Percentiles rank a stretch among this genome's conserved stretches.
phyloP scores from a whole-genome alignment of 2,888 invertebrate genomes.

The Nomada fucata region DNA sequence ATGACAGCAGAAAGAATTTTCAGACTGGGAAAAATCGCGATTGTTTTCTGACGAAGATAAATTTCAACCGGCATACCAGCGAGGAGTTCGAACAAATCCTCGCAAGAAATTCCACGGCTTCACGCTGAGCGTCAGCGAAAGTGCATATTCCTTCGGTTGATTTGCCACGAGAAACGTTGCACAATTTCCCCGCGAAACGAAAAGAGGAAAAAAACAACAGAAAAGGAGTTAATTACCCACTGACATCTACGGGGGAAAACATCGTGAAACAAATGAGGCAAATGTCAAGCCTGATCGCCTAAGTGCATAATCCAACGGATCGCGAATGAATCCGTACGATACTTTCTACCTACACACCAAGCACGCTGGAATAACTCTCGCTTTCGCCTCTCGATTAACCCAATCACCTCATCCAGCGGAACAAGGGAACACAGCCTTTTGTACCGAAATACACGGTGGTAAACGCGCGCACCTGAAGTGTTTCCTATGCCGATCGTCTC shows the following conservation, averaged over 20 bases:
- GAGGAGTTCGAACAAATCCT: neutral
- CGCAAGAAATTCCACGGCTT: constrained; percentile 7
- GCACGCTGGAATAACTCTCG: constrained; percentile 7
- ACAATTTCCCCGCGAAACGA: neutral
- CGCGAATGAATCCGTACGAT: neutral
- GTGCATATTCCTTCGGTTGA: constrained; percentile 3
- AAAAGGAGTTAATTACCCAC: constrained; percentile 13
- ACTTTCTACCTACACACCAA: neutral
- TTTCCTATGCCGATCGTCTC: neutral
- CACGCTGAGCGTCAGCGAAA: constrained; percentile 16
- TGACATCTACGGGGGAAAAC: neutral
- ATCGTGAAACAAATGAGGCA: neutral
- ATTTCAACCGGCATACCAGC: neutral
- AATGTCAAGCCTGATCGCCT: neutral
- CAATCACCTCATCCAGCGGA: neutral
- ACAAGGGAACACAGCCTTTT: constrained; percentile 1
- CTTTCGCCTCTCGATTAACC: constrained; percentile 25
- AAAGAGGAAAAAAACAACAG: too few species aligned
- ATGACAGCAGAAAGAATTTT: neutral
- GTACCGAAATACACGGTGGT: neutral
- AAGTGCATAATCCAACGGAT: constrained; percentile 3
- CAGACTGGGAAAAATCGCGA: neutral
- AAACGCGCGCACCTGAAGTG: constrained; percentile 14
- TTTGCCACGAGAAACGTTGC: neutral
- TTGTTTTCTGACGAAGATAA: neutral